Percentiles rank a stretch among this genome's conserved stretches.
Evolutionary conservation across 1,140 invertebrate genomes (phyloP).

Genomic region (Subanguina moxae): DNA sequence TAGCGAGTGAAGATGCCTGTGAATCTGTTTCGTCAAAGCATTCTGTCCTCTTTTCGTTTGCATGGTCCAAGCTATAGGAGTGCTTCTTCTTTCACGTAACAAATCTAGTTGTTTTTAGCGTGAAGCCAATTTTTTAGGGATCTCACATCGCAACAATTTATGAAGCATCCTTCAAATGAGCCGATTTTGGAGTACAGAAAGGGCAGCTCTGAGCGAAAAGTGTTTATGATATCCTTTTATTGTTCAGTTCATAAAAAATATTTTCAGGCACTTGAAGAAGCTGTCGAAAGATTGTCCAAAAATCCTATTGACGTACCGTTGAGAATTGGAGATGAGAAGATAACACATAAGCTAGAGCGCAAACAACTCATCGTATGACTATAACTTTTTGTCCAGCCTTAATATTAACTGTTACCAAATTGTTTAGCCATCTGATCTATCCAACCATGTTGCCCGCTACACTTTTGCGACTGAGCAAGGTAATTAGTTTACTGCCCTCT

Average conservation of each 20-base stretch:
- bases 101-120: background rate
- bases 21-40: too few relatives aligned
- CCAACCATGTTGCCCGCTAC: conserved; percentile 40
- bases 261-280: conserved; percentile 68
- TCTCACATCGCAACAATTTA: conserved; percentile 55
- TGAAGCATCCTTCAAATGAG: conserved; percentile 63
- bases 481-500: conserved; percentile 46
- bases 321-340: conserved; percentile 50
- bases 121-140: conserved; percentile 32
- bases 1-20: too few relatives aligned
- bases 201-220: conserved; percentile 73
- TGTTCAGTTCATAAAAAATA: too few relatives aligned
- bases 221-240: too few relatives aligned
- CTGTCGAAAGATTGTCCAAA: conserved; percentile 65
- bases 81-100: conserved; percentile 7
- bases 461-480: conserved; percentile 47
- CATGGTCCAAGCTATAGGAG: background rate
- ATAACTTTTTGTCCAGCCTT: background rate
- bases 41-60: too few relatives aligned
- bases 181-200: conserved; percentile 70
- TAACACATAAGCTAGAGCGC: conserved; percentile 43
- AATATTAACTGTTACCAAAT: background rate
- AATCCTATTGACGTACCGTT: conserved; percentile 46
- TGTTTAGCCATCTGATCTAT: conserved; percentile 57
- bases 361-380: conserved; percentile 55